Conservation (phyloP, 2,113 vertebrate species). For the Apteryx mantelli region DNA sequence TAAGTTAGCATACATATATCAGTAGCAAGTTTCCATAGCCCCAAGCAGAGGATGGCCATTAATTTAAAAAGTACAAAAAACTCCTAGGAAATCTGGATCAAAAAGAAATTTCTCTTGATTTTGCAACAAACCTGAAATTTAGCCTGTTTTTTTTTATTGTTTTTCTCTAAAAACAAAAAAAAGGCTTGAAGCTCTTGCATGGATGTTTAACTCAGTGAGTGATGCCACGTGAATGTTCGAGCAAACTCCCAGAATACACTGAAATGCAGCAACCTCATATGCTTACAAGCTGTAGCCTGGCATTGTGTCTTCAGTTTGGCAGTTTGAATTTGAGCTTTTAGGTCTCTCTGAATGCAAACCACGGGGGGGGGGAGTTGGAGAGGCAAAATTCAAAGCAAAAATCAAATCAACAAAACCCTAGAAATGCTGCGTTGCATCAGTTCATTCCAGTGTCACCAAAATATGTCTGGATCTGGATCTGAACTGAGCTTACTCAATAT, state of each 20-base stretch:
- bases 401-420: background rate
- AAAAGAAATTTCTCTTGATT: background rate
- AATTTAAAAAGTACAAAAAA: background rate
- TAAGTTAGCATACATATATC: background rate
- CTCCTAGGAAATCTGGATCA: background rate
- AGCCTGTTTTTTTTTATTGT: accelerated
- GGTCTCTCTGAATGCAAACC: background rate
- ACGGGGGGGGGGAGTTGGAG: too few species aligned
- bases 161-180: background rate
- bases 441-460: background rate
- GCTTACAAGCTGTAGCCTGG: background rate
- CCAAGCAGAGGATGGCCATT: background rate
- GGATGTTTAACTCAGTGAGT: background rate
- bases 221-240: background rate
- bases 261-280: background rate
- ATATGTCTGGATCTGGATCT: background rate
- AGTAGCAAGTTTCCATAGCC: background rate
- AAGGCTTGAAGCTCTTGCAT: background rate
- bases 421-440: background rate
- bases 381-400: background rate
- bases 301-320: background rate
- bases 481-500: background rate
- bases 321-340: background rate
- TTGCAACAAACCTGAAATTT: background rate
- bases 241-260: background rate